phyloP scores from a whole-genome alignment of 2,888 invertebrate genomes.

The Drosophila macrospina region DNA sequence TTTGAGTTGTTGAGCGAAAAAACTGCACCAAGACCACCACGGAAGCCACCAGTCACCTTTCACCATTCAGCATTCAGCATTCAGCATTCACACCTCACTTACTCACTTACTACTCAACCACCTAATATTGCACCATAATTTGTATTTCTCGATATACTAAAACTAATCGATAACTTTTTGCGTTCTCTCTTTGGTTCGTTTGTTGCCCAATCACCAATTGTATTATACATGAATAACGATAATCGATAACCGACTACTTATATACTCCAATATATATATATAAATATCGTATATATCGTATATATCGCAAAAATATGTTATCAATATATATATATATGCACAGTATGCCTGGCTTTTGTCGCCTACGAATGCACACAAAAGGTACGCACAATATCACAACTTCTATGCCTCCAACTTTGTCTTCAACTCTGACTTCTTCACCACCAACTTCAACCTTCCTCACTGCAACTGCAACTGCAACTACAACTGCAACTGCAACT shows the following conservation, averaged over 20 bases:
- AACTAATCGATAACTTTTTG: slow-evolving; percentile 72
- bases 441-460: slow-evolving; percentile 80
- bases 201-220: slow-evolving; percentile 71
- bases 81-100: slow-evolving; percentile 11
- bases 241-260: slow-evolving; percentile 64
- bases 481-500: slow-evolving; percentile 55
- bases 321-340: slow-evolving; percentile 69
- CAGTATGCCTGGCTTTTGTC: slow-evolving; percentile 99
- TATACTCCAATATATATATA: slow-evolving; percentile 42
- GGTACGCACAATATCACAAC: slow-evolving; percentile 87
- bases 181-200: slow-evolving; percentile 78
- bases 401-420: slow-evolving; percentile 83
- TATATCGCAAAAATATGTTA: slow-evolving; percentile 62
- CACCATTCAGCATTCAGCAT: slow-evolving; percentile 3
- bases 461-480: slow-evolving; percentile 61
- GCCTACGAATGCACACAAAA: slow-evolving; percentile 97
- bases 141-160: slow-evolving; percentile 31
- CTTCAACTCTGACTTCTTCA: slow-evolving; percentile 81
- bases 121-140: slow-evolving; percentile 42
- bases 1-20: slow-evolving; percentile 29
- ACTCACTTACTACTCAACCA: slow-evolving; percentile 28
- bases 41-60: slow-evolving; percentile 1
- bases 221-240: slow-evolving; percentile 70
- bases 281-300: slow-evolving; percentile 52
- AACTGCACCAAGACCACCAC: slow-evolving; percentile 16